These are phyloP conservation scores for Leucoptera coffeella DNA, from an alignment of 2,888 invertebrate species.

Conservation along the genomic window DNA sequence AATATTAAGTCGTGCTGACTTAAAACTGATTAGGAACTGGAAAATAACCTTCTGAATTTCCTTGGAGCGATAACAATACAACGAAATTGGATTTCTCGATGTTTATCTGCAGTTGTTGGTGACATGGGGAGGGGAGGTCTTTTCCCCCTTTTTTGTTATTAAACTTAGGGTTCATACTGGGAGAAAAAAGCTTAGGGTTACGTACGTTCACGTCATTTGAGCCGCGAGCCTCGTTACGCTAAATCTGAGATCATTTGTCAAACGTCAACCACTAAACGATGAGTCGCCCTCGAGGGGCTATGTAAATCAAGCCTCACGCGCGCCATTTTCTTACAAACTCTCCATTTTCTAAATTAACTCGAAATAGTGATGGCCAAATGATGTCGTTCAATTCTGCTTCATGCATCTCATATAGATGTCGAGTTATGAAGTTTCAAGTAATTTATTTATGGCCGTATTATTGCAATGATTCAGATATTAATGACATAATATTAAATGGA, in stretches of 20 bases:
- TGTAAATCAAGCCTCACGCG: conserved; percentile 2
- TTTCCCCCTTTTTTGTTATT: conserved; percentile 2
- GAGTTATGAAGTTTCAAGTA: too few species aligned
- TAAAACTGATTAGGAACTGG: conserved; percentile 16
- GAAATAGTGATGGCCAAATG: too few species aligned
- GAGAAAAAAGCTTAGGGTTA: conserved; percentile 4
- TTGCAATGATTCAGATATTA: too few species aligned
- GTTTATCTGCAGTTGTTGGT: conserved; percentile 35
- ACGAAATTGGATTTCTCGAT: conserved; percentile 51
- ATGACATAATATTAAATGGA: too few species aligned
- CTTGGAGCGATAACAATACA: conserved; percentile 42
- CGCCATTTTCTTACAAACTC: too few species aligned
- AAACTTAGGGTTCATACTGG: conserved; percentile 2
- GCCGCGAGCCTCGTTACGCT: conserved; percentile 14
- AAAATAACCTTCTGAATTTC: conserved; percentile 32
- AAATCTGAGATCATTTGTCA: conserved; percentile 17
- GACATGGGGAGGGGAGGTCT: too few species aligned
- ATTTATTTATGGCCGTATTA: too few species aligned
- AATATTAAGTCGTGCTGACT: too few species aligned
- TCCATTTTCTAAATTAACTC: too few species aligned
- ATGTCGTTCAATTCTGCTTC: too few species aligned
- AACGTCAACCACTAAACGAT: conserved; percentile 9
- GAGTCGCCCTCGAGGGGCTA: conserved; percentile 1
- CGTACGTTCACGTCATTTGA: conserved; percentile 13
- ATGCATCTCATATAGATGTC: too few species aligned